Evolutionary conservation across 2,113 vertebrate genomes (phyloP).

Genomic region (Cricetomys ansorgei): DNA sequence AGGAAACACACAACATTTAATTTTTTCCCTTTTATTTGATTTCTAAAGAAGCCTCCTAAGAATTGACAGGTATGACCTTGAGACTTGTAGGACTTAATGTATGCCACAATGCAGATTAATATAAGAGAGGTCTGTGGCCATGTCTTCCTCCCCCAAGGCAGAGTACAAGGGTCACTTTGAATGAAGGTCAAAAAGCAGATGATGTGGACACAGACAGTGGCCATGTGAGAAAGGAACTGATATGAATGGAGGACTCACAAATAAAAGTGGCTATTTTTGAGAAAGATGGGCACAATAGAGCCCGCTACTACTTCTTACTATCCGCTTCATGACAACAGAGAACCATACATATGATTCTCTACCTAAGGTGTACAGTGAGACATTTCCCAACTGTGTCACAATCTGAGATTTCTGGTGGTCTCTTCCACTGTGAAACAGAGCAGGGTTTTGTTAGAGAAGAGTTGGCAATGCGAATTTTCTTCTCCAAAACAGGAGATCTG

Average conservation of each 20-base stretch:
- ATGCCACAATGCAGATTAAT: background rate
- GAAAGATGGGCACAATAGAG: fast-evolving
- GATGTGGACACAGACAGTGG: background rate
- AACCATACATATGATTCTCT: background rate
- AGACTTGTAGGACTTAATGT: background rate
- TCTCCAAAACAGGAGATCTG: background rate
- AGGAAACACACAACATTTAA: background rate
- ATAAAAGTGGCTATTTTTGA: background rate
- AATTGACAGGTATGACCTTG: background rate
- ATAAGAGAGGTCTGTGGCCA: background rate
- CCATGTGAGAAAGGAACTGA: background rate
- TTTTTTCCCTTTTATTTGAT: constrained; percentile 14
- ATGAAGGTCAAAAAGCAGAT: fast-evolving
- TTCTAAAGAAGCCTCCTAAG: background rate
- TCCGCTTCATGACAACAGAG: background rate
- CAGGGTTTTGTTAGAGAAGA: background rate
- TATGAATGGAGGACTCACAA: background rate
- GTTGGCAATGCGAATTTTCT: background rate
- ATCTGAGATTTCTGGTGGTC: background rate
- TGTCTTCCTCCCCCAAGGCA: background rate
- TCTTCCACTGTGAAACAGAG: background rate
- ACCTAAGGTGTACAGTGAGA: background rate
- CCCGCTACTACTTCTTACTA: background rate
- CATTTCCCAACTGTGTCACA: background rate
- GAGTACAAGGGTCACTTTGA: background rate